Conservation (phyloP, 2,888 invertebrate genomes). For the Macrostomum cliftonense region DNA sequence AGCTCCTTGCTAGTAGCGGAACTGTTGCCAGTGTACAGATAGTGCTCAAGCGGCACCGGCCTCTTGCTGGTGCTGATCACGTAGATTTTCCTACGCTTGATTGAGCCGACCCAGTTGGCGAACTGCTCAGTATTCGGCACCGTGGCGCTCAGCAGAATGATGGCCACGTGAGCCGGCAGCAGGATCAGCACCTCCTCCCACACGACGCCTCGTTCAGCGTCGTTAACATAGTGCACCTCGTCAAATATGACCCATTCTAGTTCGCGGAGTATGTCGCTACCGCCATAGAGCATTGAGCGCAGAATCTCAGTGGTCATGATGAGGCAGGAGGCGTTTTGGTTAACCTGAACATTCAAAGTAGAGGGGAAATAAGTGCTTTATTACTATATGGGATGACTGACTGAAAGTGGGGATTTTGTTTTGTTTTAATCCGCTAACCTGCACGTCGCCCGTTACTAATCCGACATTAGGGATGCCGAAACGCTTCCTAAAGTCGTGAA, state of each 20-base stretch:
- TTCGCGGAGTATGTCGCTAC: slow-evolving; percentile 80
- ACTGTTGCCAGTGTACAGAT: slow-evolving; percentile 53
- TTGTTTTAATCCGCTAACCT: too few relatives aligned
- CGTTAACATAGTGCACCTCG: slow-evolving; percentile 96
- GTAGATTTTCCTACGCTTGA: slow-evolving; percentile 42
- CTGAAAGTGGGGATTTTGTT: too few relatives aligned
- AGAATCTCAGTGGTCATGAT: slow-evolving; percentile 99
- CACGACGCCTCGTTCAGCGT: slow-evolving; percentile 85
- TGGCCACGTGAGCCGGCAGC: slow-evolving; percentile 74
- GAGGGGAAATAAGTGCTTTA: too few relatives aligned
- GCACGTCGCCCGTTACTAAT: slow-evolving; percentile 48
- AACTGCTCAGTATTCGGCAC: slow-evolving; percentile 90
- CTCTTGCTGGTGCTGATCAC: slow-evolving; percentile 79
- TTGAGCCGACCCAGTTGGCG: slow-evolving; percentile 50
- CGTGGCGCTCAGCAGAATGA: slow-evolving; percentile 90
- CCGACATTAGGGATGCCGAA: slow-evolving; percentile 43
- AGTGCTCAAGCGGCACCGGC: slow-evolving; percentile 86
- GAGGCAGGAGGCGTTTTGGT: slow-evolving; percentile 73
- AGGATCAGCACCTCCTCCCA: slow-evolving; percentile 97
- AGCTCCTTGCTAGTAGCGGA: slow-evolving; percentile 36
- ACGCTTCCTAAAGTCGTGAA: slow-evolving; percentile 75
- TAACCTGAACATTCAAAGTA: slow-evolving; percentile 49
- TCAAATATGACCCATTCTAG: slow-evolving; percentile 96
- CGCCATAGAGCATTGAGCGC: slow-evolving; percentile 78
- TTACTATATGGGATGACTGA: too few relatives aligned